Evolutionary conservation across 1,140 invertebrate species (phyloP).

Genomic region (Chymomyza costata): DNA sequence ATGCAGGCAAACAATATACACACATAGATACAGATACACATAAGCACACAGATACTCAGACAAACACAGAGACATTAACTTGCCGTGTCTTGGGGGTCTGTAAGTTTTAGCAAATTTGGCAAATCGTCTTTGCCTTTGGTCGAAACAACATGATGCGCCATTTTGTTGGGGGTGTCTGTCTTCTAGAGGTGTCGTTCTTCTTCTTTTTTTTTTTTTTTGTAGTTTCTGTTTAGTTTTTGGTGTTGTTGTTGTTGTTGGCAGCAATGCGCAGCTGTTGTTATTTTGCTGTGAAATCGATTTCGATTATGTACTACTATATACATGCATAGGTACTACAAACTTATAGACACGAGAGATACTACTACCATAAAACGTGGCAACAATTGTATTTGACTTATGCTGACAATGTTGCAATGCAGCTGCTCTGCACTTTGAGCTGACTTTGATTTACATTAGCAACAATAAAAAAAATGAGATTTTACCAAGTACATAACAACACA

Average conservation of each 20-base stretch:
- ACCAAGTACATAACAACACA: too few relatives aligned
- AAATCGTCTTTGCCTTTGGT: conserved; percentile 53
- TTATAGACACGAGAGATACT: too few relatives aligned
- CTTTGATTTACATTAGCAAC: too few relatives aligned
- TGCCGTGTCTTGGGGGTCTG: conserved; percentile 34
- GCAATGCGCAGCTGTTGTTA: conserved; percentile 12
- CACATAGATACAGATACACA: conserved; percentile 1
- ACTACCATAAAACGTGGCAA: too few relatives aligned
- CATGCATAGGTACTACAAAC: too few relatives aligned
- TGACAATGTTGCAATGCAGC: too few relatives aligned
- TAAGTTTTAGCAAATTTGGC: conserved; percentile 61
- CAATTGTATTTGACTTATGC: too few relatives aligned
- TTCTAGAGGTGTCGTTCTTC: conserved; percentile 9
- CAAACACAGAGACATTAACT: conserved; percentile 9
- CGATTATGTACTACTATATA: too few relatives aligned
- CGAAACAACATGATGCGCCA: too few relatives aligned
- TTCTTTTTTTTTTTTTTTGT: conserved; percentile 12
- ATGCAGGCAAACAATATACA: conserved; percentile 24
- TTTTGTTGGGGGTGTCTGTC: conserved; percentile 18
- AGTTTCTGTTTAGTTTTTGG: conserved; percentile 25
- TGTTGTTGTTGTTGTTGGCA: conserved; percentile 22
- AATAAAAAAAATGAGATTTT: too few relatives aligned
- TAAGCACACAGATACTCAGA: conserved; percentile 13
- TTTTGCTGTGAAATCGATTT: conserved; percentile 52
- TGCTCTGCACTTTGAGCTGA: too few relatives aligned